phyloP scores from a whole-genome alignment of 64 coral and sea anemone genomes.

The Porites lutea region DNA sequence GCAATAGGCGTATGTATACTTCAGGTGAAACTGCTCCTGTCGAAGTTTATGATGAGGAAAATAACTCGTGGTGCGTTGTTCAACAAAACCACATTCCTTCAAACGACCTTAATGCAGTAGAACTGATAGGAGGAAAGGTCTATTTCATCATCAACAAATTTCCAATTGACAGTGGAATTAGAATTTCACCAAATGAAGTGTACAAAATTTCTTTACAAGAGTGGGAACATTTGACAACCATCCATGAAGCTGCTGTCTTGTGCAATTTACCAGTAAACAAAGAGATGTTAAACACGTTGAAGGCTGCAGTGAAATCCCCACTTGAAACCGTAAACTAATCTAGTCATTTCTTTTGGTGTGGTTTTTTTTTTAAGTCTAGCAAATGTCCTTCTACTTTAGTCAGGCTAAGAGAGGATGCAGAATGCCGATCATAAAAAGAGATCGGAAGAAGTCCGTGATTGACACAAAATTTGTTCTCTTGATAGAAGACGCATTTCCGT shows the following conservation, averaged over 20 bases:
- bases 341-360: no score
- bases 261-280: no score
- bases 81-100: constrained; percentile 17
- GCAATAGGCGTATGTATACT: no score
- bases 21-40: not conserved
- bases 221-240: constrained; percentile 32
- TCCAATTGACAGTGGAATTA: constrained; percentile 26
- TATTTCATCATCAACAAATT: constrained; percentile 3
- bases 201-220: constrained; percentile 60
- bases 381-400: no score
- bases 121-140: not conserved
- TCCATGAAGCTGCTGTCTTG: constrained; percentile 58
- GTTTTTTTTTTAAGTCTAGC: no score
- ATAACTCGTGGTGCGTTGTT: not conserved
- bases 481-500: no score
- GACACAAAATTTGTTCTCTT: no score
- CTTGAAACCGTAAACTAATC: no score
- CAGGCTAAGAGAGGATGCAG: no score
- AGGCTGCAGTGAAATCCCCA: not conserved
- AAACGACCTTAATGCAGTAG: constrained; percentile 12
- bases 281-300: no score
- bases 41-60: constrained; percentile 18
- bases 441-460: no score
- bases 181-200: constrained; percentile 32
- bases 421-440: no score